phyloP scores from a whole-genome alignment of 2,888 invertebrate genomes.

The Leucoma salicis region DNA sequence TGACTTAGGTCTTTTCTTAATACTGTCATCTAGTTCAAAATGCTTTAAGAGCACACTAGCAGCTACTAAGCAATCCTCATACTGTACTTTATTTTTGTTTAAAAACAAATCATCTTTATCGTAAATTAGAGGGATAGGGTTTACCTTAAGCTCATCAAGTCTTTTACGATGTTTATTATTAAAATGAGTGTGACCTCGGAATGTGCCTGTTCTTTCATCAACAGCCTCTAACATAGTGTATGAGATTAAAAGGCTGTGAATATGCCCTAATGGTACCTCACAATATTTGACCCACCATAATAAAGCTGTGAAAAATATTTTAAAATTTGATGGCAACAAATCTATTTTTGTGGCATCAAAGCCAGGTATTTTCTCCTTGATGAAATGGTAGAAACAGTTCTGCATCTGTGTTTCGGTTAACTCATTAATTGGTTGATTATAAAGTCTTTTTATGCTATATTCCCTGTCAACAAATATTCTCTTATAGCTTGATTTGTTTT shows the following conservation, averaged over 20 bases:
- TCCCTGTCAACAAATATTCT: constrained; percentile 50
- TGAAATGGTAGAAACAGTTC: constrained; percentile 69
- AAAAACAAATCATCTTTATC: constrained; percentile 52
- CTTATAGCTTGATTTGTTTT: constrained; percentile 52
- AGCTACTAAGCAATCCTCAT: constrained; percentile 82
- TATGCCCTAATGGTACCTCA: constrained; percentile 63
- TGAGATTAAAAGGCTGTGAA: constrained; percentile 82
- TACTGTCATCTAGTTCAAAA: constrained; percentile 81
- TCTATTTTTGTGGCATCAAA: constrained; percentile 58
- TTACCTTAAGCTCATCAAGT: constrained; percentile 52
- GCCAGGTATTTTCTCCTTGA: constrained; percentile 63
- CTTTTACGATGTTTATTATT: constrained; percentile 66
- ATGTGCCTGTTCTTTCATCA: constrained; percentile 81
- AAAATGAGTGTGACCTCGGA: constrained; percentile 72
- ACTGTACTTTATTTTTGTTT: constrained; percentile 75
- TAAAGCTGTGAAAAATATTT: constrained; percentile 80
- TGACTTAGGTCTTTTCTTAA: constrained; percentile 75
- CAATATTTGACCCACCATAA: constrained; percentile 83
- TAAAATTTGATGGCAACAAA: constrained; percentile 81
- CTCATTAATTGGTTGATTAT: constrained; percentile 46
- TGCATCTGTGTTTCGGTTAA: constrained; percentile 50
- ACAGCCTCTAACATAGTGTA: constrained; percentile 81
- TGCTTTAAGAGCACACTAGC: constrained; percentile 81
- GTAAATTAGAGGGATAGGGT: constrained; percentile 9
- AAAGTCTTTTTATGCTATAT: constrained; percentile 41